A percentile compares a stretch with the other conserved stretches of the same genome.
Conservation (phyloP, 1,140 invertebrate genomes). For the Rhysida immarginata region DNA sequence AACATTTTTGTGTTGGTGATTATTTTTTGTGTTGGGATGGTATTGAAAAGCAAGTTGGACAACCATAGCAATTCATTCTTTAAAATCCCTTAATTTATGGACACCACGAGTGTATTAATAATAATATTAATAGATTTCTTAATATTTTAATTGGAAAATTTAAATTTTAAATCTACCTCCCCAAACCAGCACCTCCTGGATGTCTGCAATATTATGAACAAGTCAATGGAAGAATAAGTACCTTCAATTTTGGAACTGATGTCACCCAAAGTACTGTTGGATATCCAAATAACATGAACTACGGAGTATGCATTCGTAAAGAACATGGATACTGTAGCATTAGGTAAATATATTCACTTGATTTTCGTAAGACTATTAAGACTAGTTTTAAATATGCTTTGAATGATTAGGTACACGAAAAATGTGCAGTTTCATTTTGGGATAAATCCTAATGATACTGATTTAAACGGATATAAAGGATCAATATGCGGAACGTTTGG, state of each 20-base stretch:
- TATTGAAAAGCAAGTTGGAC: too few relatives aligned
- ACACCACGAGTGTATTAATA: too few relatives aligned
- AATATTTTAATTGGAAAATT: too few relatives aligned
- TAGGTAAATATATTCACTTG: slow-evolving; percentile 44
- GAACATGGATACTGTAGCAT: slow-evolving; percentile 47
- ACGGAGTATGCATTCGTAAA: slow-evolving; percentile 55
- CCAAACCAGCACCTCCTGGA: slow-evolving; percentile 57
- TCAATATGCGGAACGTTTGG: slow-evolving; percentile 35
- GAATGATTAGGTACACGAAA: neutral
- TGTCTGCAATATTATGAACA: slow-evolving; percentile 61
- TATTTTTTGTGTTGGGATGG: too few relatives aligned
- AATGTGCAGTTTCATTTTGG: slow-evolving; percentile 4
- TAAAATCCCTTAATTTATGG: too few relatives aligned
- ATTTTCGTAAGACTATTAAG: neutral
- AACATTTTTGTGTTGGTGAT: too few relatives aligned
- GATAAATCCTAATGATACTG: neutral
- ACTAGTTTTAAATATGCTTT: neutral
- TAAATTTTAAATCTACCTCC: too few relatives aligned
- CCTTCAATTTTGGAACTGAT: slow-evolving; percentile 39
- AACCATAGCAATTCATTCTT: too few relatives aligned
- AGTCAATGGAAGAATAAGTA: slow-evolving; percentile 44
- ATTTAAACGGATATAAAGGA: slow-evolving; percentile 18
- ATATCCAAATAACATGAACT: slow-evolving; percentile 54
- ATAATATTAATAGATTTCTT: too few relatives aligned
- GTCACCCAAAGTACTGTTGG: slow-evolving; percentile 8